phyloP scores from a whole-genome alignment of 2,888 invertebrate species.

The Agrochola lota region DNA sequence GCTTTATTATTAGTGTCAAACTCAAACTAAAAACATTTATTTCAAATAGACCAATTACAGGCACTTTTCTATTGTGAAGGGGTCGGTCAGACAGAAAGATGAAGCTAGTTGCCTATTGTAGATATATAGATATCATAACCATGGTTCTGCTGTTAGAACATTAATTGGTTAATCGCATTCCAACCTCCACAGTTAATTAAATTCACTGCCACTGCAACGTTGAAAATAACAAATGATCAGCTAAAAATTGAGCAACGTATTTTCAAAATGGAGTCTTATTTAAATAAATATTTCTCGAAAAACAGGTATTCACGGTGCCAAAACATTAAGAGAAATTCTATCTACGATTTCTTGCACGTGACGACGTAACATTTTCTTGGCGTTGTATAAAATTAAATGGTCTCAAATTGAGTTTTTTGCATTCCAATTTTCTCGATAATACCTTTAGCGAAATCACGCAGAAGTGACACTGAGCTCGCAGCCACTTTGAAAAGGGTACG shows the following conservation, averaged over 20 bases:
- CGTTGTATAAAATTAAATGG: slow-evolving; percentile 51
- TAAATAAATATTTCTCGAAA: slow-evolving; percentile 6
- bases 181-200: not conserved
- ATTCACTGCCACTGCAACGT: slow-evolving; percentile 2
- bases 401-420: slow-evolving; percentile 49
- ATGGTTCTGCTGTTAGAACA: not conserved
- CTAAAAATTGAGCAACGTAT: not conserved
- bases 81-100: too few relatives aligned
- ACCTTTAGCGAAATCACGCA: slow-evolving; percentile 64
- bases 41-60: too few relatives aligned
- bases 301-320: slow-evolving; percentile 21
- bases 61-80: too few relatives aligned
- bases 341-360: slow-evolving; percentile 18
- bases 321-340: slow-evolving; percentile 24
- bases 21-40: too few relatives aligned
- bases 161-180: not conserved
- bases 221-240: slow-evolving; percentile 2
- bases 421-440: slow-evolving; percentile 64
- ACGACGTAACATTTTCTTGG: slow-evolving; percentile 33
- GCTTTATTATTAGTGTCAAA: too few relatives aligned
- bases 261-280: slow-evolving; percentile 23
- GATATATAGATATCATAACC: not conserved
- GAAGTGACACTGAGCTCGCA: slow-evolving; percentile 66
- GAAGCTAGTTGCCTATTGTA: too few relatives aligned
- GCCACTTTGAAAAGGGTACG: slow-evolving; percentile 72